These are phyloP conservation scores for Cranoglanis bouderius DNA, from an alignment of 2,113 vertebrate species.

Conservation along the genomic window DNA sequence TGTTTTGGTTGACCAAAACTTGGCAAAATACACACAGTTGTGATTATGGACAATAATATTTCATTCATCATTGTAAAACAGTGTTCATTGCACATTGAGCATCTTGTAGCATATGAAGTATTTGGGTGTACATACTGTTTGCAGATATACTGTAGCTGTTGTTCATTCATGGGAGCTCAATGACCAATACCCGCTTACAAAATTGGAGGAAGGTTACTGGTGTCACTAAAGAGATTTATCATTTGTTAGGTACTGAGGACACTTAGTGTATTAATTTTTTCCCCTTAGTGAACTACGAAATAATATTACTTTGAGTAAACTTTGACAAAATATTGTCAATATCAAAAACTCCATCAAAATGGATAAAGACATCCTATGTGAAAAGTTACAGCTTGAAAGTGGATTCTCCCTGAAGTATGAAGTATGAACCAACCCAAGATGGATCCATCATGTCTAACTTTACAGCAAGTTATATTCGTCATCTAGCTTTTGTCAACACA, in stretches of 20 bases:
- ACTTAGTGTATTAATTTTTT: too few species aligned
- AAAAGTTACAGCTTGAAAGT: slow-evolving; percentile 8
- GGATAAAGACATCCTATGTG: background rate
- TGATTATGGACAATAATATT: background rate
- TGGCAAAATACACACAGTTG: background rate
- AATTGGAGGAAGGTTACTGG: background rate
- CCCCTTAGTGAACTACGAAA: too few species aligned
- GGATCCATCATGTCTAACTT: background rate
- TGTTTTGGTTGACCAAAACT: background rate
- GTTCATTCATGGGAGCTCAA: background rate
- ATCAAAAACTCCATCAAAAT: background rate
- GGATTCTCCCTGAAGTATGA: background rate
- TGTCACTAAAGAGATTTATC: too few species aligned
- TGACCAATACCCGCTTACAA: background rate
- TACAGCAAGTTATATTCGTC: background rate
- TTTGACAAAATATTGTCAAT: background rate
- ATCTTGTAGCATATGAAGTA: background rate
- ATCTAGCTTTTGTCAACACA: background rate
- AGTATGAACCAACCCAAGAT: background rate
- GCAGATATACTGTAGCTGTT: background rate
- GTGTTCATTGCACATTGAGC: background rate
- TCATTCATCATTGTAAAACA: background rate
- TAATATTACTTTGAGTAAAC: background rate
- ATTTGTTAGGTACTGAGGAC: too few species aligned
- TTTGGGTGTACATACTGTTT: background rate